Conservation (phyloP, 2,797 vertebrate genomes). For the Dendrocincla tyrannina region DNA sequence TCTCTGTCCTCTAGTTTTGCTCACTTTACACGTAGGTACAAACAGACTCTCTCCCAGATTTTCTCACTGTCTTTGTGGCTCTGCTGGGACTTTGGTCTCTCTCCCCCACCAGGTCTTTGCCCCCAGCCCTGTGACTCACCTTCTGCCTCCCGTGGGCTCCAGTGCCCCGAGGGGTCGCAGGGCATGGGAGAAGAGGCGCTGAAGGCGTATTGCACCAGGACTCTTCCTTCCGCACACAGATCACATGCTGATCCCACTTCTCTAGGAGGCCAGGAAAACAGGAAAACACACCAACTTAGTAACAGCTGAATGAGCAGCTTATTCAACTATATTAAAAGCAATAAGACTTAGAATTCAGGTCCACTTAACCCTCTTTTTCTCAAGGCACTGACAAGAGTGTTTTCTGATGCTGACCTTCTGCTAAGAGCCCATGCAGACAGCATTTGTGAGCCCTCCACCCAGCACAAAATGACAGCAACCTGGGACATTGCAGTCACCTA, state of each 20-base stretch:
- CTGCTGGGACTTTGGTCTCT: neutral
- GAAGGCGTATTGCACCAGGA: slow-evolving; percentile 91
- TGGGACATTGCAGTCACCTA: neutral
- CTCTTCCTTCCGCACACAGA: slow-evolving; percentile 88
- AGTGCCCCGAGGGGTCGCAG: slow-evolving; percentile 93
- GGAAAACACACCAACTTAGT: slow-evolving; percentile 79
- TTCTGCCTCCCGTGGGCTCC: slow-evolving; percentile 97
- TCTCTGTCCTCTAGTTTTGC: neutral
- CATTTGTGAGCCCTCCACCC: neutral
- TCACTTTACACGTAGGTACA: neutral
- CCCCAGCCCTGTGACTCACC: slow-evolving; percentile 76
- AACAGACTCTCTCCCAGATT: neutral
- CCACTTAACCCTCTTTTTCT: neutral
- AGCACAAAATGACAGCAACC: neutral
- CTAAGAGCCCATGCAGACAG: neutral
- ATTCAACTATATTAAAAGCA: slow-evolving; percentile 26
- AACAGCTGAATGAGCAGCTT: slow-evolving; percentile 69
- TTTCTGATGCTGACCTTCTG: neutral
- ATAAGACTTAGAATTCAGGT: neutral
- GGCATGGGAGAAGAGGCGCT: slow-evolving; percentile 94
- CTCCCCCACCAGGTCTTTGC: neutral
- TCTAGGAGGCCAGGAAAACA: slow-evolving; percentile 96
- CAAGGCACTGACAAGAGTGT: neutral
- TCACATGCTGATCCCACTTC: slow-evolving; percentile 98
- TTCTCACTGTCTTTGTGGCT: neutral